Evolutionary conservation across 1,140 invertebrate genomes (phyloP), one percentile per base, ranked within the genome.

Genomic region (Melipona quadrifasciata): DNA sequence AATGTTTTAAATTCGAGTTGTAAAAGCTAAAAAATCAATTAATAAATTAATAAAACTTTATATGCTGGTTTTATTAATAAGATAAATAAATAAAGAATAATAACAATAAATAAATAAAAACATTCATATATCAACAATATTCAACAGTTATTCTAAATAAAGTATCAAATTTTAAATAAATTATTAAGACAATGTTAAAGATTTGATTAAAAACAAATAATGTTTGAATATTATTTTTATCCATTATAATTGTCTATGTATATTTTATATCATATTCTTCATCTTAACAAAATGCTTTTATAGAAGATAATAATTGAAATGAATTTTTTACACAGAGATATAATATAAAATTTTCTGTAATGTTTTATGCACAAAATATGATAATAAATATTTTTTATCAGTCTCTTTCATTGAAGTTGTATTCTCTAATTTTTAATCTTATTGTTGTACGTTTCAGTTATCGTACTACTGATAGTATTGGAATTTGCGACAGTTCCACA

Each of bases 401-500:
- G 39, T 24, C 16, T 14, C 17, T 61, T n/a, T 65, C 31, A 31
- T 6, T 14, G 2, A 4, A 47, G 39, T 47, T 11, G 53, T 72
- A 12, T 58, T 11, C 72, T 58, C 5, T 19, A 55, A 21, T 55
- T 24, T 64, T 58, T 34, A n/a, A 58, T 47, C 55, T 0, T 82
- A 0, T 57, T 51, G 3, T 88, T 79, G 24, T 51, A 0, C 64
- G 68, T 95, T 94, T 72, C 92, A 96, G 95, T 95, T n/a, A 34
- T 91, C 0, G 53, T 91, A 0, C 64, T 95, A 1, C 80, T 95
- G 47, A 89, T 77, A 12, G 61, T 96, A 24, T 89, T 96, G 68
- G 96, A 96, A 89, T 93, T 95, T 24, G 95, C 95, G 31, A 76
- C 94, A 1, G 65, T 96, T 2, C 96, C 96, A 0, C 93, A 94